phyloP scores from a whole-genome alignment of 1,140 invertebrate genomes.

The Pseudomyrmex concolor region DNA sequence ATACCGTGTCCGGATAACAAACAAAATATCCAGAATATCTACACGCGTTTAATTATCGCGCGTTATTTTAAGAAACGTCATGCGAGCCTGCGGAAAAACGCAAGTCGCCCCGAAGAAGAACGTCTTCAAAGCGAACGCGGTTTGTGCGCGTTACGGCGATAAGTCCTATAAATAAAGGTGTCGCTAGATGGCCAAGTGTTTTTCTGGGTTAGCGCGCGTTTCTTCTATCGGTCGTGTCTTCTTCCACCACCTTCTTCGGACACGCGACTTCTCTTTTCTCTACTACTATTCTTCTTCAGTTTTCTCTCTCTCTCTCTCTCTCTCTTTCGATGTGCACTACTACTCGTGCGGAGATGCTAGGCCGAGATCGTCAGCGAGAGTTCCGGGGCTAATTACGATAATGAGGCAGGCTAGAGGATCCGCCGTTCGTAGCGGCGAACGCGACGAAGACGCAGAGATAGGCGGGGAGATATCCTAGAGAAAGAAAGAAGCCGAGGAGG shows the following conservation, averaged over 20 bases:
- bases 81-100: neutral
- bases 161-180: constrained; percentile 61
- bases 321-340: neutral
- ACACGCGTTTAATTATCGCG: constrained; percentile 11
- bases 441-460: constrained; percentile 53
- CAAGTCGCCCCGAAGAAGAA: neutral
- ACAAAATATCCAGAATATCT: neutral
- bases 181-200: constrained; percentile 64
- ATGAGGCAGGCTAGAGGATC: constrained; percentile 66
- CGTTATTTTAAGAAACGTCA: constrained; percentile 12
- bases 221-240: constrained; percentile 25
- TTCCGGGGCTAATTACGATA: constrained; percentile 73
- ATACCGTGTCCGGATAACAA: neutral
- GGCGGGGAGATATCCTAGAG: constrained; percentile 21
- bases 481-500: constrained; percentile 15
- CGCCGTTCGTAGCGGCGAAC: constrained; percentile 34
- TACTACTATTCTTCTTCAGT: constrained; percentile 13
- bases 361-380: constrained; percentile 63
- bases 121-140: constrained; percentile 1
- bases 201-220: constrained; percentile 65
- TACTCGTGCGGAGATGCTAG: constrained; percentile 60
- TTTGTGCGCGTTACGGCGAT: constrained; percentile 4
- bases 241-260: constrained; percentile 17
- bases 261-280: constrained; percentile 53
- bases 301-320: constrained; percentile 16